Evolutionary conservation across 2,888 invertebrate genomes (phyloP).

Genomic region (Hyppa rectilinea): DNA sequence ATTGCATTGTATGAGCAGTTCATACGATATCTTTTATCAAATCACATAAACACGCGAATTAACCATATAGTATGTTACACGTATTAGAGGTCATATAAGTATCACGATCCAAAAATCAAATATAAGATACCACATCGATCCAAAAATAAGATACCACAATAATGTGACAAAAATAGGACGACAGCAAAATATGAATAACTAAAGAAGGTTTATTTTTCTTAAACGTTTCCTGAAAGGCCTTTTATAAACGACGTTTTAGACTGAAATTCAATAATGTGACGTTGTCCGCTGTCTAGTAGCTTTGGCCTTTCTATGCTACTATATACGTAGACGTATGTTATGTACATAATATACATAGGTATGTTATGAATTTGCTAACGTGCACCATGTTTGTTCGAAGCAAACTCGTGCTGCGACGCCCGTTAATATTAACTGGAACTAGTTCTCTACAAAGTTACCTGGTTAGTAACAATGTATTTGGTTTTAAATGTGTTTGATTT

Average conservation of each 20-base stretch:
- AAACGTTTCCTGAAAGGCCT: conserved; percentile 38
- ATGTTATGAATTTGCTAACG: conserved; percentile 64
- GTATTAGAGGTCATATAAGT: neutral
- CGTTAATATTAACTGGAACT: conserved; percentile 71
- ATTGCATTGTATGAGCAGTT: neutral
- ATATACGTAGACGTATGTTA: too few relatives aligned
- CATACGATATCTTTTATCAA: neutral
- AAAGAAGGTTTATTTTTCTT: conserved; percentile 26
- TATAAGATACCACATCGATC: too few relatives aligned
- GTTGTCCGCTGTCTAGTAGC: conserved; percentile 58
- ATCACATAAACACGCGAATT: neutral
- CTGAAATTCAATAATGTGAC: conserved; percentile 76
- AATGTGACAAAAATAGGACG: conserved; percentile 17
- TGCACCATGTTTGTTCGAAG: conserved; percentile 70
- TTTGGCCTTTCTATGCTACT: conserved; percentile 35
- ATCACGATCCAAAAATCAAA: conserved; percentile 5
- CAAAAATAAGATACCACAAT: conserved; percentile 16
- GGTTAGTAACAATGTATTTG: conserved; percentile 34
- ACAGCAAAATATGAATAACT: conserved; percentile 28
- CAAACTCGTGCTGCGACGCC: conserved; percentile 69
- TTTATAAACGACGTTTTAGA: conserved; percentile 66
- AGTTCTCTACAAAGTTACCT: conserved; percentile 38
- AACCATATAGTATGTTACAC: neutral
- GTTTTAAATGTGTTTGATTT: conserved; percentile 11
- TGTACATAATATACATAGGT: conserved; percentile 26